These are phyloP conservation scores for Percopsis transmontana DNA, from an alignment of 2,113 vertebrate genomes.

Conservation along the genomic window DNA sequence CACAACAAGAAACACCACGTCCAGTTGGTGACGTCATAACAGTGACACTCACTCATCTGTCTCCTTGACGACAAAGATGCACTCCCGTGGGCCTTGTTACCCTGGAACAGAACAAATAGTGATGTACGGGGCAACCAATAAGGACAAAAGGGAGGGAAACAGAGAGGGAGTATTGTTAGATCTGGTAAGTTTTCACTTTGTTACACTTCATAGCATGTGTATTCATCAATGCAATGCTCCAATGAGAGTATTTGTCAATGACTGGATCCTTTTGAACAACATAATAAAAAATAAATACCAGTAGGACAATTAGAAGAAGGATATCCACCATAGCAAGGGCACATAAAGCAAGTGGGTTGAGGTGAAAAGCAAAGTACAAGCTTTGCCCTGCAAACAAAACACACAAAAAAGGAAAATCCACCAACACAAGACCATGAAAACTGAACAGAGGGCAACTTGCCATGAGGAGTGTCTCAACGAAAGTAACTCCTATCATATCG, in stretches of 20 bases:
- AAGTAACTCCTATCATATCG: too few relatives aligned
- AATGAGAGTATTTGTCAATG: background rate
- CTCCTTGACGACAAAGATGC: slow-evolving; percentile 72
- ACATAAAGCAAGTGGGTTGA: too few relatives aligned
- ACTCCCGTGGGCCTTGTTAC: slow-evolving; percentile 71
- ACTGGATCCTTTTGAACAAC: too few relatives aligned
- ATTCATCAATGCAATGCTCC: background rate
- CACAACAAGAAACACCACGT: slow-evolving; percentile 69
- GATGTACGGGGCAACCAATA: slow-evolving; percentile 56
- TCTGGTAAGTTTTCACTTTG: slow-evolving; percentile 27
- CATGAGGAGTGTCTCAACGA: too few relatives aligned
- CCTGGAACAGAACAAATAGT: slow-evolving; percentile 73
- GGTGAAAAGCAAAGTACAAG: background rate
- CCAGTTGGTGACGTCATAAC: slow-evolving; percentile 70
- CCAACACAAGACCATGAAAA: too few relatives aligned
- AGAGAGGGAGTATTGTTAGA: slow-evolving; percentile 53
- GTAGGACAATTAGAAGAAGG: too few relatives aligned
- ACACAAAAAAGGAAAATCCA: background rate
- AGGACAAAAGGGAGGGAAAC: slow-evolving; percentile 30
- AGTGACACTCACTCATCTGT: slow-evolving; percentile 75
- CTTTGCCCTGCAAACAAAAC: background rate
- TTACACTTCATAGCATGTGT: slow-evolving; percentile 22
- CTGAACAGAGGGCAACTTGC: too few relatives aligned
- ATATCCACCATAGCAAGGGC: too few relatives aligned
- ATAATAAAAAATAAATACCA: too few relatives aligned